Conservation (phyloP, 2,888 invertebrate species). For the Adelphocoris suturalis region DNA sequence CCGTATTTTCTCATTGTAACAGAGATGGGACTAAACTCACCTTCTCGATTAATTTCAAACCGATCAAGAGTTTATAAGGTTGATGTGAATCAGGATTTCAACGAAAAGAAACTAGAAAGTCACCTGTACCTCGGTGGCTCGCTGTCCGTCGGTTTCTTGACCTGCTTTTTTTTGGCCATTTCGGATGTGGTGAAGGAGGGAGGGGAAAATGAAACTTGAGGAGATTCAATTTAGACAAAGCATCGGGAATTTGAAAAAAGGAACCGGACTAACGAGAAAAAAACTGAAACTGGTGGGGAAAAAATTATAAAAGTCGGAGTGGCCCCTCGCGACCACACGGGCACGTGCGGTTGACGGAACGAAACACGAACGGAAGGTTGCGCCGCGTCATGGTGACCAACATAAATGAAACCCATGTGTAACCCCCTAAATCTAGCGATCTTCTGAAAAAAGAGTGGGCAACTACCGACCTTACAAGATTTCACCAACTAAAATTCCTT, state of each 20-base stretch:
- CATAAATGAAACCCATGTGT: background rate
- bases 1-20: no score
- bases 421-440: background rate
- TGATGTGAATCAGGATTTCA: background rate
- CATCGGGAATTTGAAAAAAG: background rate
- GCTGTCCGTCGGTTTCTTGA: conserved; percentile 28
- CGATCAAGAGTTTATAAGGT: background rate
- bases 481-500: no score
- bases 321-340: conserved; percentile 57
- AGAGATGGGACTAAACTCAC: no score
- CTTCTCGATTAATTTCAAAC: no score
- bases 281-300: conserved; percentile 1
- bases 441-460: background rate
- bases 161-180: conserved; percentile 45
- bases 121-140: conserved; percentile 53
- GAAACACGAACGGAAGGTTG: conserved; percentile 1
- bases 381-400: conserved; percentile 37
- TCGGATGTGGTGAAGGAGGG: background rate
- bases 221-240: background rate
- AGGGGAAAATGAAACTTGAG: background rate
- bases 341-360: conserved; percentile 49
- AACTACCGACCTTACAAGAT: no score
- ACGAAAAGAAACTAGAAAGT: conserved; percentile 1
- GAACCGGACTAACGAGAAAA: background rate
- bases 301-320: conserved; percentile 33